Conservation (phyloP, 2,888 invertebrate species). For the Cheilosia grossa region DNA sequence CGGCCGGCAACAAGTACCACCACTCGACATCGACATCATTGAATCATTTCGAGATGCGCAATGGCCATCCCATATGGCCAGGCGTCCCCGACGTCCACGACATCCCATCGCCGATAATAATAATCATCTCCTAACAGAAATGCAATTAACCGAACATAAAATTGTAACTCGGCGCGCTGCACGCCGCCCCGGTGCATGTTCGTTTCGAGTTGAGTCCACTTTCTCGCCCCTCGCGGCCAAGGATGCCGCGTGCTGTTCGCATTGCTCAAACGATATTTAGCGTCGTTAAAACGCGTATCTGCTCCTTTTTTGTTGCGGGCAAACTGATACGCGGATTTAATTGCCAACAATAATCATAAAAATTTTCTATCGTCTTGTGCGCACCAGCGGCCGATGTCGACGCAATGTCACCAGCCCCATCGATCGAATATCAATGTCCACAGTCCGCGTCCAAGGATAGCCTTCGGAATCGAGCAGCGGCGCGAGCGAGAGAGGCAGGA, state of each 20-base stretch:
- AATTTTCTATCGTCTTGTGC: slow-evolving; percentile 57
- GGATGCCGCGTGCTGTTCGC: slow-evolving; percentile 46
- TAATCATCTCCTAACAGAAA: slow-evolving; percentile 71
- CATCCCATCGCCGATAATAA: slow-evolving; percentile 61
- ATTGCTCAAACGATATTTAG: slow-evolving; percentile 48
- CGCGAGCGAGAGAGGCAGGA: not conserved
- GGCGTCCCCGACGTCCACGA: slow-evolving; percentile 27
- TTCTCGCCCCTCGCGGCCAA: not conserved
- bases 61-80: slow-evolving; percentile 20
- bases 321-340: slow-evolving; percentile 67
- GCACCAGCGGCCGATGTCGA: slow-evolving; percentile 25
- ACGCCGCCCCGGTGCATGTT: slow-evolving; percentile 20
- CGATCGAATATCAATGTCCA: slow-evolving; percentile 69
- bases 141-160: slow-evolving; percentile 73
- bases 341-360: slow-evolving; percentile 74
- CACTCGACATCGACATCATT: slow-evolving; percentile 52
- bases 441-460: slow-evolving; percentile 40
- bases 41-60: slow-evolving; percentile 55
- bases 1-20: slow-evolving; percentile 2
- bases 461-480: slow-evolving; percentile 1
- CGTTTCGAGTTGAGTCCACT: not conserved
- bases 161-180: slow-evolving; percentile 44
- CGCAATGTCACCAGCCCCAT: slow-evolving; percentile 67
- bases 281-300: slow-evolving; percentile 53
- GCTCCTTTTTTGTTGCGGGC: slow-evolving; percentile 26